Base-by-base conservation (phyloP, 2,113 vertebrate species). In the Silurus asotus region DNA sequence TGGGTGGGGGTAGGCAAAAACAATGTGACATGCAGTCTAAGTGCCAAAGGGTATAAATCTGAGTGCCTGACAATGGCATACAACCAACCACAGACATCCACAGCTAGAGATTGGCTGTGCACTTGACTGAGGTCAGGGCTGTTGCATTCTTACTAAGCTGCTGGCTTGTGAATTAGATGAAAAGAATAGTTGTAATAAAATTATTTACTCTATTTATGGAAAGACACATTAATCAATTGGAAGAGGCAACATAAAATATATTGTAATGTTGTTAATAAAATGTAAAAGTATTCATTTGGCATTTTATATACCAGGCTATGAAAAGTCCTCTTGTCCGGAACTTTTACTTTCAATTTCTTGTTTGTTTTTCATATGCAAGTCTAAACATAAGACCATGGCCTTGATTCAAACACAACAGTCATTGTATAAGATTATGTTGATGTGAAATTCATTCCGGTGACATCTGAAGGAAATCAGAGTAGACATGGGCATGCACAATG, bases 1-100 rank as follows among this genome's bases (percentile, higher is more conserved):
- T 87, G 87, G 88, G 64, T 88, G 77, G 88, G 91, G 88, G 67
- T 56, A 87, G 82, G 88, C 90, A 86, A 87, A 53, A 85, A 90
- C 91, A 83, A 83, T 87, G 84, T 85, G 81, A 88, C 85, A 83
- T 45, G 65, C 64, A 88, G 87, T 82, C 87, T 69, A 11, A 17
- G 25, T 51, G 83, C 89, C 90, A 88, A 67, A 70, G 86, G 76
- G 78, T 69, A 86, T 89, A 87, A 89, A 91, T 89, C 90, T 87
- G 88, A 82, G 77, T 17, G 49, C 82, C 78, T 90, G 76, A 72
- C 76, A 59, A 48, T 37, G 70, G 88, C 84, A 87, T 89, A 90
- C 84, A 86, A 67, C 87, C 58, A 75, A 86, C 87, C 88, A 81
- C 56, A 85, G 88, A 78, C 75, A 81, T 72, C 81, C 62, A 86